These are phyloP conservation scores for Eidolon helvum DNA, from an alignment of 2,113 vertebrate species.

Conservation along the genomic window DNA sequence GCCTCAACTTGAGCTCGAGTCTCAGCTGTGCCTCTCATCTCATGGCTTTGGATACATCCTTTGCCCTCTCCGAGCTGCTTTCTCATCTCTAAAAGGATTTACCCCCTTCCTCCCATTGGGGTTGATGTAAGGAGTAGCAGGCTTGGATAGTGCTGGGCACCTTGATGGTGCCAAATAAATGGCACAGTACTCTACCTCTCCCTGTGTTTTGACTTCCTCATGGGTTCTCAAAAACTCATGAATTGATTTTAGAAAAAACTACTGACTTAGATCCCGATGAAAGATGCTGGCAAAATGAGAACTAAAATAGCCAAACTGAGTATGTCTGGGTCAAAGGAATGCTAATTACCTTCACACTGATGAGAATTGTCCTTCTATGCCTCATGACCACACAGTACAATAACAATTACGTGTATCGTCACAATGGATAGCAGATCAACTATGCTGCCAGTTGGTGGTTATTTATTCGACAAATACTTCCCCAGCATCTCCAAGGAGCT, in stretches of 20 bases:
- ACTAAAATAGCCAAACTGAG: neutral
- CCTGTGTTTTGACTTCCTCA: neutral
- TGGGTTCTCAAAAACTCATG: neutral
- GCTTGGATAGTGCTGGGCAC: neutral
- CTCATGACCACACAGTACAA: neutral
- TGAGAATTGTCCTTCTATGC: neutral
- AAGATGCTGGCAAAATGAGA: neutral
- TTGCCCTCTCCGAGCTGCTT: neutral
- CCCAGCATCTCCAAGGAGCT: neutral
- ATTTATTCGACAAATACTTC: neutral
- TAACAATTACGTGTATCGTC: neutral
- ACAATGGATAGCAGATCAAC: neutral
- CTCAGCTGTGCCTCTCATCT: neutral
- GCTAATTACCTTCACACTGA: neutral
- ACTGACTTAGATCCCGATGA: neutral
- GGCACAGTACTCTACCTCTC: neutral
- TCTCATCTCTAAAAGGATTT: neutral
- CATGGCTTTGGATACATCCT: neutral
- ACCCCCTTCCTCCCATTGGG: rapidly evolving
- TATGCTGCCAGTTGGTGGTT: neutral
- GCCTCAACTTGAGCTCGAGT: neutral
- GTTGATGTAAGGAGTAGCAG: neutral
- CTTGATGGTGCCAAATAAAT: neutral
- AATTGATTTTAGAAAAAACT: neutral
- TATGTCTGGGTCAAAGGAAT: neutral